Evolutionary conservation across 2,888 invertebrate species (phyloP).

Genomic region (Pachydiplax longipennis): DNA sequence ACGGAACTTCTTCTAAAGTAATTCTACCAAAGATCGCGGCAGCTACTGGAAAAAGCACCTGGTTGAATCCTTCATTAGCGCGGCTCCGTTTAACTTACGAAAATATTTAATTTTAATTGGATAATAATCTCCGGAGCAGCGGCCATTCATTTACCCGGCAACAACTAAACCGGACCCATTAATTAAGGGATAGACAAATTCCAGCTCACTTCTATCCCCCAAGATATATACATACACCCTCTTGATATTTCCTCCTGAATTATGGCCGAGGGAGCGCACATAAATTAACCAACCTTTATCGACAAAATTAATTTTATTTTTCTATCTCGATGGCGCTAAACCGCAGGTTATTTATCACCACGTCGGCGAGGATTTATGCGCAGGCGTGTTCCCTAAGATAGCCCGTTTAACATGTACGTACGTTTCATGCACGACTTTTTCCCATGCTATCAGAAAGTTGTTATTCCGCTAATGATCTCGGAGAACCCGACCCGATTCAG

Average conservation of each 20-base stretch:
- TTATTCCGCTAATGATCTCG: constrained; percentile 34
- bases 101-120: too few relatives aligned
- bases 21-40: too few relatives aligned
- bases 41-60: too few relatives aligned
- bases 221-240: too few relatives aligned
- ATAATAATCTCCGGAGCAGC: too few relatives aligned
- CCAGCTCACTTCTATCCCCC: too few relatives aligned
- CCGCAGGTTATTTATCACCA: neutral
- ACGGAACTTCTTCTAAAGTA: too few relatives aligned
- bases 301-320: neutral
- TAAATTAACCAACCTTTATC: neutral
- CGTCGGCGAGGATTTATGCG: neutral
- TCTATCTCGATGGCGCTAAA: neutral
- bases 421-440: constrained; percentile 31
- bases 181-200: too few relatives aligned
- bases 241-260: neutral
- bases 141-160: too few relatives aligned
- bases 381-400: constrained; percentile 5
- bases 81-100: too few relatives aligned
- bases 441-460: constrained; percentile 29
- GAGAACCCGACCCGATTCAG: constrained; percentile 3
- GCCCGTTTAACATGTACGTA: neutral
- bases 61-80: too few relatives aligned
- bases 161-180: too few relatives aligned
- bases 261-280: neutral